Evolutionary conservation across 1,140 invertebrate genomes (phyloP), one percentile per base, ranked within the genome.

Genomic region (Zophobas atratus): DNA sequence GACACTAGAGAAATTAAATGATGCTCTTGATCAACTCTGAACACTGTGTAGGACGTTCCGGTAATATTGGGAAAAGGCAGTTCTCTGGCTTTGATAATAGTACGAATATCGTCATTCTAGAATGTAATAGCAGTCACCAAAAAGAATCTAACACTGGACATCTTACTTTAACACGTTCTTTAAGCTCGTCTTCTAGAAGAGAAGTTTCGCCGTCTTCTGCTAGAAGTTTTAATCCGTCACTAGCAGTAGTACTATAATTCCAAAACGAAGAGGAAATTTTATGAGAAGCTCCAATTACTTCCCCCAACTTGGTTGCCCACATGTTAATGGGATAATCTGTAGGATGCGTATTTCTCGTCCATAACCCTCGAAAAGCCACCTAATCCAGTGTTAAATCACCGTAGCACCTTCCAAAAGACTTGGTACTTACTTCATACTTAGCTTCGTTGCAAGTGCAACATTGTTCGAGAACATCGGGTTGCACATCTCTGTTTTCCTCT

Each of bases 281-380:
- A 86, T 99, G 98, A 0, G 96, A 97, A 2, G 98, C 98, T 0
- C 98, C 99, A 72, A 99, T 97, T 2, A 99, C 94, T 84, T 99
- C 98, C 36, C 97, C 97, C 88, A 99, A 99, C 84, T 97, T 93
- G 0, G 97, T 96, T 6, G 93, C 88, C 89, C 94, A 96, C 34
- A 91, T 90, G 85, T 95, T 94, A 1, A 91, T 91, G 0, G 98
- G 98, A 85, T 97, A 99, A 85, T 98, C 96, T 86, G 97, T 98
- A 0, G 98, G 98, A 87, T 99, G 99, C 0, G 97, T 99, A 82
- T 99, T 95, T 34, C 96, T 90, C 0, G 97, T 98, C 99, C 98
- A 99, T 1, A 98, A 90, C 0, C 98, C 98, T 88, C 99, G 94
- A 86, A 99, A 99, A 8, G 94, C 96, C 0, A 97, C 90, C 93